Base-by-base conservation (phyloP, 2,113 vertebrate species). In the Bostrychus sinensis region DNA sequence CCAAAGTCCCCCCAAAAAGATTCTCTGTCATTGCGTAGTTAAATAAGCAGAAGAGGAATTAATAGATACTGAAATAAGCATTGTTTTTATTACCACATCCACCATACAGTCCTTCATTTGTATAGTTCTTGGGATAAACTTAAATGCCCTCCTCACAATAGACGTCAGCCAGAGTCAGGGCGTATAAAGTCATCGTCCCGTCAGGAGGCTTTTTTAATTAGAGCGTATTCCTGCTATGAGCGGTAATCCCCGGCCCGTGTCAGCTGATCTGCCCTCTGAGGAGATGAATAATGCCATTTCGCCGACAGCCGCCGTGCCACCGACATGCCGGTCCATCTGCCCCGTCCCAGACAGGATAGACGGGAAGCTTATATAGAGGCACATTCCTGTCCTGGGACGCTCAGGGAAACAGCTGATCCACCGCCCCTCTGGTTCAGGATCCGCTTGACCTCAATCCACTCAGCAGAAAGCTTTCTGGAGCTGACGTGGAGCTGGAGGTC, bases 371-470 rank as follows among this genome's bases (percentile, higher is more conserved):
- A 80, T 57, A n/a, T 30, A 14, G 45, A 58, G 63, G 62, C 55
- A 22, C 81, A 84, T 83, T 83, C 75, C 70, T 51, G 48, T 51
- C 57, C 57, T 37, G 34, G 4, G 20, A 20, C 45, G 17, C 78
- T 58, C 66, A 32, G 55, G 78, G 72, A 75, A 59, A 72, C 76
- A 79, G 81, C 78, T 82, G 81, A 84, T 82, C 78, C 61, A 70
- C 70, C 53, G 66, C 1, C 25, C 70, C 70, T 70, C 30, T 75
- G 78, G 78, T 84, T 79, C 75, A n/a, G 61, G 78, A 84, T 77
- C 65, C 20, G 16, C 63, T 56, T 80, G 70, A 86, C 76, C 81
- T 73, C 70, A 75, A 82, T 86, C 75, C 74, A 63, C 36, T 63
- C 16, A 38, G 32, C 19, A 11, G 22, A 38, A 45, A 46, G 13